Evolutionary conservation across 1,140 invertebrate genomes (phyloP).

Genomic region (Bilobella aurantiaca): DNA sequence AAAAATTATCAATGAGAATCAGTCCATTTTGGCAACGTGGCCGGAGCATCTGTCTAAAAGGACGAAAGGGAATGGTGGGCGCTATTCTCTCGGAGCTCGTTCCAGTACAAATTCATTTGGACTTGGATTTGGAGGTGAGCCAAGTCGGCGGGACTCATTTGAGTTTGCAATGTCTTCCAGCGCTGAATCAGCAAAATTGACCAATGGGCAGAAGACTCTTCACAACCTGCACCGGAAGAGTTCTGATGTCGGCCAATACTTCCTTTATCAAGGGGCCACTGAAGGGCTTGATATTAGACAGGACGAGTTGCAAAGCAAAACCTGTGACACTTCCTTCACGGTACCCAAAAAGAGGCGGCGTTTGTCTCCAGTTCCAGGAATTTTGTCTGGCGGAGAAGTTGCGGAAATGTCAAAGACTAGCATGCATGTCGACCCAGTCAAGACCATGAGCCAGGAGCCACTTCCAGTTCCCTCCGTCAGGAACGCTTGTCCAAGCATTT

Average conservation of each 20-base stretch:
- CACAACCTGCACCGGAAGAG: neutral
- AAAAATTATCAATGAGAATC: conserved; percentile 33
- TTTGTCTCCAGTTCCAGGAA: conserved; percentile 25
- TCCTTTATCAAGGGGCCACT: neutral
- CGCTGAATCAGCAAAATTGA: neutral
- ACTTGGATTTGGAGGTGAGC: neutral
- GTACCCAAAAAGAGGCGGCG: conserved; percentile 31
- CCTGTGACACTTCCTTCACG: conserved; percentile 9
- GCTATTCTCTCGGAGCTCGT: neutral
- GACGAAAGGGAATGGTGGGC: conserved; percentile 16
- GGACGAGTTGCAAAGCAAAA: neutral
- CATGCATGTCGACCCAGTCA: neutral
- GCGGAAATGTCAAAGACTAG: conserved; percentile 25
- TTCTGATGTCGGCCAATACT: neutral
- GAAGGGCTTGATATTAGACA: neutral
- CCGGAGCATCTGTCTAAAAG: conserved; percentile 28
- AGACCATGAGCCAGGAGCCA: neutral
- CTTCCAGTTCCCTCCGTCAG: neutral
- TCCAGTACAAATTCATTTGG: neutral
- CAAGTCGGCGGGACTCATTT: neutral
- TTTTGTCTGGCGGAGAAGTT: conserved; percentile 32
- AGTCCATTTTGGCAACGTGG: conserved; percentile 30
- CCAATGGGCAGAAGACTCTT: neutral
- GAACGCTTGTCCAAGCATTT: neutral
- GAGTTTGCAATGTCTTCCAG: neutral